Evolutionary conservation across 2,113 vertebrate genomes (phyloP).

Genomic region (Amazona vittata): DNA sequence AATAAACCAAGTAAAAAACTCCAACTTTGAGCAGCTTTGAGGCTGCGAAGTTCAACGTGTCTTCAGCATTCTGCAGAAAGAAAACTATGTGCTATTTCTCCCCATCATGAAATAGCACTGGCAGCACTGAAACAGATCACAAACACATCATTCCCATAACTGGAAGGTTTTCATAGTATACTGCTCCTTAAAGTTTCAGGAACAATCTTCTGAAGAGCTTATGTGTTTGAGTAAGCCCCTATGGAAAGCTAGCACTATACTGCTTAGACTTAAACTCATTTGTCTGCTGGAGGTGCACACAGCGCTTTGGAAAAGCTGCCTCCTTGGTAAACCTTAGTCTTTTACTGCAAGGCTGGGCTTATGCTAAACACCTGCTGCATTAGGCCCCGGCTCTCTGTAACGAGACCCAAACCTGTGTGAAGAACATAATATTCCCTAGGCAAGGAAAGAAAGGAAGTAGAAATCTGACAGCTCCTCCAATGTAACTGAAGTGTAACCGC

Average conservation of each 20-base stretch:
- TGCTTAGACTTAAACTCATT: background rate
- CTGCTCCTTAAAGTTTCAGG: background rate
- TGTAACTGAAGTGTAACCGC: background rate
- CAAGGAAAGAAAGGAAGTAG: background rate
- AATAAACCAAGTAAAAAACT: background rate
- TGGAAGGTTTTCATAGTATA: background rate
- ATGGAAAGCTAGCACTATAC: background rate
- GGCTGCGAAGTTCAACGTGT: background rate
- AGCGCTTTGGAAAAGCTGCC: background rate
- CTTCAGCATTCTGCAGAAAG: background rate
- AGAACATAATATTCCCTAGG: background rate
- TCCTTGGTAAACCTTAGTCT: background rate
- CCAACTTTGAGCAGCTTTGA: background rate
- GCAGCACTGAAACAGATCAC: background rate
- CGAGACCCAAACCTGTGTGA: background rate
- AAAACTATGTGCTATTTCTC: background rate
- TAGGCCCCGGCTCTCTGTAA: background rate
- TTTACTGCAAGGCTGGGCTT: background rate
- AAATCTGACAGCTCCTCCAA: background rate
- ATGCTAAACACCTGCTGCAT: background rate
- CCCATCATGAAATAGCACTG: background rate
- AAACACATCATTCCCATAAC: background rate
- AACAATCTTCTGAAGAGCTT: background rate
- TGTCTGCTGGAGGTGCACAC: background rate
- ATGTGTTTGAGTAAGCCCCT: accelerated